Conservation (phyloP, 1,140 invertebrate genomes). For the Hycleus cichorii region DNA sequence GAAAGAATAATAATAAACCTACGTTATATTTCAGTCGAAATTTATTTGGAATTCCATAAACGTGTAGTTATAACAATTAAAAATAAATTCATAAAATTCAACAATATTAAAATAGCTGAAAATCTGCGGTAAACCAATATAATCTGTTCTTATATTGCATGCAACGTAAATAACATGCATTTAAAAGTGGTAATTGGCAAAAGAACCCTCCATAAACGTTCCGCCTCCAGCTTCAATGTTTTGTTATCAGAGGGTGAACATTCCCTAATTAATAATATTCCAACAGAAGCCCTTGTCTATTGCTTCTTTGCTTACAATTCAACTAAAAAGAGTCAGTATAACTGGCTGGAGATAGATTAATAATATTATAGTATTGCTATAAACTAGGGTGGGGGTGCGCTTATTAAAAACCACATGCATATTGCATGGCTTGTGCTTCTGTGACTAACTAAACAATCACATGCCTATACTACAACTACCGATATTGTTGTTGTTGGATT, state of each 20-base stretch:
- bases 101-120: slow-evolving; percentile 16
- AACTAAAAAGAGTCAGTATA: no score
- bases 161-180: slow-evolving; percentile 3
- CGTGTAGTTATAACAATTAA: no score
- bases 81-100: background rate
- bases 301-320: no score
- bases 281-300: slow-evolving; percentile 4
- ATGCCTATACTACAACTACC: slow-evolving; percentile 4
- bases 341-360: no score
- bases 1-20: no score
- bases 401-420: slow-evolving; percentile 33
- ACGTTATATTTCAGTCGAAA: no score
- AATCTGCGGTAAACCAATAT: slow-evolving; percentile 21
- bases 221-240: slow-evolving; percentile 11
- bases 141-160: slow-evolving; percentile 4
- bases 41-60: no score
- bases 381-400: slow-evolving; percentile 8
- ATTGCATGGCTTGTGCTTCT: slow-evolving; percentile 21
- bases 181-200: slow-evolving; percentile 21
- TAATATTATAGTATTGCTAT: no score
- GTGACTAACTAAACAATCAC: slow-evolving; percentile 26
- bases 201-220: slow-evolving; percentile 22
- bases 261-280: slow-evolving; percentile 30
- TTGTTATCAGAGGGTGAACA: slow-evolving; percentile 22
- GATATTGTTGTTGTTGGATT: no score